A percentile compares a stretch with the other conserved stretches of the same genome.
phyloP scores from a whole-genome alignment of 2,113 vertebrate genomes.

The Chionomys nivalis region DNA sequence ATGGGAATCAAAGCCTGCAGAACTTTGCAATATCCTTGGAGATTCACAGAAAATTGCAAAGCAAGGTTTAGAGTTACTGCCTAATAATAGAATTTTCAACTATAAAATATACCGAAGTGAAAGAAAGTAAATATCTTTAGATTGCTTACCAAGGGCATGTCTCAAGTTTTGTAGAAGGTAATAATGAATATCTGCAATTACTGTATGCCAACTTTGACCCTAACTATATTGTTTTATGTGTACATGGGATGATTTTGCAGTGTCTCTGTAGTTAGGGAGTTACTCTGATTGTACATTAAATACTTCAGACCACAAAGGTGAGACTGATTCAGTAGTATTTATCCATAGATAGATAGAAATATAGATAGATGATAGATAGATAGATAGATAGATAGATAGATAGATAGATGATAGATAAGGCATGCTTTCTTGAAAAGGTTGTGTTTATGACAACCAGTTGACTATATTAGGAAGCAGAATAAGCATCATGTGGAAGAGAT shows the following conservation, averaged over 20 bases:
- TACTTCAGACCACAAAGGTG: neutral
- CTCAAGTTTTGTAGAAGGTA: neutral
- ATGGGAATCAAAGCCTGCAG: neutral
- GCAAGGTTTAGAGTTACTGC: neutral
- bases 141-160: neutral
- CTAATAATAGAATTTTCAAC: neutral
- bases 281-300: neutral
- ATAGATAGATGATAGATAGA: too few species aligned
- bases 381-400: too few species aligned
- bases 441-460: neutral
- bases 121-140: neutral
- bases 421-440: too few species aligned
- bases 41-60: neutral
- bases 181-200: neutral
- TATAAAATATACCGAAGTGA: neutral
- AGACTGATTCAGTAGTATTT: neutral
- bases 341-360: too few species aligned
- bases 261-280: neutral
- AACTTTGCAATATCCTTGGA: slow-evolving; percentile 3
- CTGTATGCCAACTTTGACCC: neutral
- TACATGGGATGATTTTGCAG: neutral
- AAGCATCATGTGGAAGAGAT: neutral
- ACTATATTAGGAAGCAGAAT: neutral
- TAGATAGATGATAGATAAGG: too few species aligned
- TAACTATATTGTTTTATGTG: neutral